Evolutionary conservation across 2,888 invertebrate species (phyloP).

Genomic region (Synanthedon andrenaeformis): DNA sequence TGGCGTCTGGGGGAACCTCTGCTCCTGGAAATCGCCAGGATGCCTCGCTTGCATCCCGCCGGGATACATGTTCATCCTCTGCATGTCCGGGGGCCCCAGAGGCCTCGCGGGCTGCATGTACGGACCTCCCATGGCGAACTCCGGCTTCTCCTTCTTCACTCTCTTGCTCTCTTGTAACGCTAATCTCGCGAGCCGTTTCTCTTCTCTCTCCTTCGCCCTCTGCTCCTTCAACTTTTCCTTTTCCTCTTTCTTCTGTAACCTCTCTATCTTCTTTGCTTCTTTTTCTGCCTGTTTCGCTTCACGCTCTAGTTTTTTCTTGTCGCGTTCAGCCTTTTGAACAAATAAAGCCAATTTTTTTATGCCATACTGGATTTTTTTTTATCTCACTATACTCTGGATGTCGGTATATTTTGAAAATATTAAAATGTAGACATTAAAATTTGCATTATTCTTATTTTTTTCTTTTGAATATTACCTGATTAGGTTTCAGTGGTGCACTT

Average conservation of each 20-base stretch:
- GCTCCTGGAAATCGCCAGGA: constrained; percentile 24
- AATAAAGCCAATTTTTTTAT: constrained; percentile 1
- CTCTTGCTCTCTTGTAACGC: constrained; percentile 56
- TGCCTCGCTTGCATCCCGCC: constrained; percentile 6
- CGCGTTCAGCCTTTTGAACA: constrained; percentile 52
- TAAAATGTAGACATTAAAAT: no score
- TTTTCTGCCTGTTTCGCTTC: constrained; percentile 64
- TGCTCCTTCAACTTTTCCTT: constrained; percentile 56
- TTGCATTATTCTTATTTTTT: no score
- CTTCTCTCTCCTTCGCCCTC: constrained; percentile 61
- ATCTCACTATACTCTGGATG: no score
- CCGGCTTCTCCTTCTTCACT: constrained; percentile 45
- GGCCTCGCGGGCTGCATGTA: not conserved
- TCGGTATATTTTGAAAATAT: no score
- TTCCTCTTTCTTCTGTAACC: constrained; percentile 62
- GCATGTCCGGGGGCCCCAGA: constrained; percentile 2
- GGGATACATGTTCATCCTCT: constrained; percentile 15
- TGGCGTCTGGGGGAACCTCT: constrained; percentile 35
- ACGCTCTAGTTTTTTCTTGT: constrained; percentile 66
- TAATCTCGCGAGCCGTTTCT: constrained; percentile 48
- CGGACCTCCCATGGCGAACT: constrained; percentile 11
- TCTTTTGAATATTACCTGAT: constrained; percentile 27
- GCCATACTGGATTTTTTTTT: not conserved
- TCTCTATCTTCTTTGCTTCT: constrained; percentile 54
- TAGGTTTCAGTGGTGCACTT: constrained; percentile 33